Conservation (phyloP, 2,888 invertebrate genomes). For the Tyria jacobaeae region DNA sequence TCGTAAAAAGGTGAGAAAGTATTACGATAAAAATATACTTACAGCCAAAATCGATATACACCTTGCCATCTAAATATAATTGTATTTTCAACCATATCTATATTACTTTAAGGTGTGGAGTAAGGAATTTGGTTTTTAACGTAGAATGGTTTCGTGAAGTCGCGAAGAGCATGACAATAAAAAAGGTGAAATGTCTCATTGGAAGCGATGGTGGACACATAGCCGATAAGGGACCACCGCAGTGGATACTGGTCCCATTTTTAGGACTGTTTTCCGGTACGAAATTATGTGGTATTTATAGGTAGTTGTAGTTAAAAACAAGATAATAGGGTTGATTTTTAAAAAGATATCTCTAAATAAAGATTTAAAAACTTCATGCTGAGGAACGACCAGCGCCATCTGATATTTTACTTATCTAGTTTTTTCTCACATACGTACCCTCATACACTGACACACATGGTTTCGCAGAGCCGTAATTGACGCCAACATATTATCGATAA, state of each 20-base stretch:
- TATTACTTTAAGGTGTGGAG: constrained; percentile 20
- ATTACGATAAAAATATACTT: constrained; percentile 80
- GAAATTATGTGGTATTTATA: constrained; percentile 58
- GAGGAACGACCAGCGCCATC: constrained; percentile 27
- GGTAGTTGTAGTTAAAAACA: constrained; percentile 39
- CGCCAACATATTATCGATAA: too few relatives aligned
- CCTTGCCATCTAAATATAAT: neutral
- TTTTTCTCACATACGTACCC: too few relatives aligned
- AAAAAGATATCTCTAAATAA: constrained; percentile 23
- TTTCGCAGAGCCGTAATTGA: too few relatives aligned
- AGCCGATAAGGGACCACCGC: constrained; percentile 84
- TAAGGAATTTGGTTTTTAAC: constrained; percentile 16
- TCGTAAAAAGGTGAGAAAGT: constrained; percentile 87
- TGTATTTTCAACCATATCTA: constrained; percentile 44
- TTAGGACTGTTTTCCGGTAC: constrained; percentile 81
- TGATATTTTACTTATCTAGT: constrained; percentile 12
- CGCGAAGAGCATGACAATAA: constrained; percentile 84
- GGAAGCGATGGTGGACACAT: constrained; percentile 79
- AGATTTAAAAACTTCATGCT: constrained; percentile 18
- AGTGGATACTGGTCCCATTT: constrained; percentile 73
- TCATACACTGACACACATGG: too few relatives aligned
- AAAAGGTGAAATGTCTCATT: constrained; percentile 86
- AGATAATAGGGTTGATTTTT: constrained; percentile 31
- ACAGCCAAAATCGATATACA: constrained; percentile 46
- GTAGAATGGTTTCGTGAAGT: constrained; percentile 66